Evolutionary conservation across 2,797 vertebrate species (phyloP), one percentile per base, ranked within the genome.

Genomic region (Lacerta viridis): DNA sequence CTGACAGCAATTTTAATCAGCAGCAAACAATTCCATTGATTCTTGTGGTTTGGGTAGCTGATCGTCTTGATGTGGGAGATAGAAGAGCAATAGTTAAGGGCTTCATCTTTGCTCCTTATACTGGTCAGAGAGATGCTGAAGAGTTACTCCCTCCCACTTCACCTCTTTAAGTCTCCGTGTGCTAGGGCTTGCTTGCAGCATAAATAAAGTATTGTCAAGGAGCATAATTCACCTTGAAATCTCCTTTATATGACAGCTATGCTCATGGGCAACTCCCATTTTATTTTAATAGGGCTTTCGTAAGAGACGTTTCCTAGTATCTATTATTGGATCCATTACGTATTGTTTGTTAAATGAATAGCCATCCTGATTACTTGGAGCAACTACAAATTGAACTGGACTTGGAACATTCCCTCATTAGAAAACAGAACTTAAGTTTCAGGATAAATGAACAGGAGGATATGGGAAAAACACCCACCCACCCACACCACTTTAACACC

Each of bases 351-450:
- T 64, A 75, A 82, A 46, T 36, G 20, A 86, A 75, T 18, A 36
- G 55, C 33, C 59, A 36, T 82, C 18, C 27, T 46, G 41, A 75
- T 75, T 76, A 25, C 13, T 18, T 33, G n/a, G 75, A 64, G 36
- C 20, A 41, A 20, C 36, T 33, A 25, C 71, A 75, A 74, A 82
- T 17, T 36, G n/a, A 46, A 27, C 29, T 46, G 39, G 39, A 64
- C 11, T 17, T n/a, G 59, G 17, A 85, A 77, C 13, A 43, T 43
- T 85, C 59, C 55, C 36, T 41, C 50, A 85, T 66, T 64, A 64
- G 84, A 86, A 78, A 86, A 36, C 25, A 68, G n/a, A 61, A 78
- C 55, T 46, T 55, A 15, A 55, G 50, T 77, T 86, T 85, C 74
- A n/a, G 61, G 18, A 66, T 64, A 43, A 66, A 43, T 36, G 7